These are phyloP conservation scores for Melanotaenia maccullochi DNA, from an alignment of 2,797 vertebrate species.

Conservation along the genomic window DNA sequence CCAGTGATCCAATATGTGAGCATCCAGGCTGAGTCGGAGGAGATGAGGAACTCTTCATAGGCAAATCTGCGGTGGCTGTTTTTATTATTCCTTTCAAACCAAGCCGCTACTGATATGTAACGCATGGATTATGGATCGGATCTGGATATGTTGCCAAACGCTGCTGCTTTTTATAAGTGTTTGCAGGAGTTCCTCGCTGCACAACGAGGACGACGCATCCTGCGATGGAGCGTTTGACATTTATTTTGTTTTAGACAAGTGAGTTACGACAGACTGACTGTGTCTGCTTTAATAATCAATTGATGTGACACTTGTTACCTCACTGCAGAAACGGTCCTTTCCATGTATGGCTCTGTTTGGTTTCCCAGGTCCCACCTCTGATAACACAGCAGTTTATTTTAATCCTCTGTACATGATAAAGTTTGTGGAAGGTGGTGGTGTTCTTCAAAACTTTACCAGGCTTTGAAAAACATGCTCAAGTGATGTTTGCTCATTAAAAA, in stretches of 20 bases:
- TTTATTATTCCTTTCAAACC: neutral
- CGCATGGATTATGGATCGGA: constrained; percentile 66
- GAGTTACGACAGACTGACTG: constrained; percentile 9
- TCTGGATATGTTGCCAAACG: constrained; percentile 45
- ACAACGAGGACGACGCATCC: constrained; percentile 80
- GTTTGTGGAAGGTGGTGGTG: no score
- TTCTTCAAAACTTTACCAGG: neutral
- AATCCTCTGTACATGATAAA: neutral
- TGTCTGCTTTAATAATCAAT: neutral
- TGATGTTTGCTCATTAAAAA: neutral
- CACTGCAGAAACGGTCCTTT: constrained; percentile 38
- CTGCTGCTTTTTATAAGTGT: constrained; percentile 48
- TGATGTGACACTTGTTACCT: neutral
- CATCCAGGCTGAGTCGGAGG: constrained; percentile 14
- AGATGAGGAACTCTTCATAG: constrained; percentile 12
- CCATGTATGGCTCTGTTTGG: constrained; percentile 81
- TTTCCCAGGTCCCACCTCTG: constrained; percentile 22
- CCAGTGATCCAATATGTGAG: constrained; percentile 47
- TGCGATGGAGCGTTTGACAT: constrained; percentile 92
- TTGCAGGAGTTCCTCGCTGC: constrained; percentile 19
- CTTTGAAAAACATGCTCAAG: neutral
- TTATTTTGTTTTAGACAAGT: constrained; percentile 96
- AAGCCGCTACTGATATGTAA: constrained; percentile 47
- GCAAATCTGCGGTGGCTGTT: neutral
- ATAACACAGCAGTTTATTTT: constrained; percentile 21